A percentile compares a stretch with the other conserved stretches of the same genome.
These are phyloP conservation scores for Tapera naevia DNA, from an alignment of 2,797 vertebrate genomes.

Conservation along the genomic window DNA sequence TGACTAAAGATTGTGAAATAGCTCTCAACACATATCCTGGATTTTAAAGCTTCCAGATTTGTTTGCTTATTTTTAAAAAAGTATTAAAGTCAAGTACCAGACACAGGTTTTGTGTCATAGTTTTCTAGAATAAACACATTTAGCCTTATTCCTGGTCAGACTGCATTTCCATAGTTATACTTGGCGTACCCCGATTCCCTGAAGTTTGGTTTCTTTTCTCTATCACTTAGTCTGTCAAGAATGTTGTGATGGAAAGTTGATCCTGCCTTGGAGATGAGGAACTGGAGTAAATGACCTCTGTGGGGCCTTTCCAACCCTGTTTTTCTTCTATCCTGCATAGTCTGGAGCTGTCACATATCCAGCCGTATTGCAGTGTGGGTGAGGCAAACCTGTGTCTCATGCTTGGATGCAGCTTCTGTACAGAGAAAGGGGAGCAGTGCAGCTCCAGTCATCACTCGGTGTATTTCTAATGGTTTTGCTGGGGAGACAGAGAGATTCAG, in stretches of 20 bases:
- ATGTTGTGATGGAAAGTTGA: neutral
- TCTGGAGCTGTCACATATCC: neutral
- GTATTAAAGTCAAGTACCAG: neutral
- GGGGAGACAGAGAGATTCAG: neutral
- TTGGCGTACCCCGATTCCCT: neutral
- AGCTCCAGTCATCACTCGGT: fast-evolving
- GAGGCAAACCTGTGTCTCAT: neutral
- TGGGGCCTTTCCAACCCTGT: neutral
- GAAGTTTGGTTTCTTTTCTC: neutral
- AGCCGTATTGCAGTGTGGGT: fast-evolving
- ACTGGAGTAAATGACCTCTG: neutral
- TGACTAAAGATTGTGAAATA: neutral
- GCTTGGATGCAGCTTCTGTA: neutral
- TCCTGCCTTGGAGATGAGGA: neutral
- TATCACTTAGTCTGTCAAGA: neutral
- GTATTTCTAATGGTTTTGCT: neutral
- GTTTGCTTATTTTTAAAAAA: neutral
- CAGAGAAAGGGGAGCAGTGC: neutral
- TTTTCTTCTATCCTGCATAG: neutral
- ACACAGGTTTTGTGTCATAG: neutral
- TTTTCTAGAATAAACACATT: neutral
- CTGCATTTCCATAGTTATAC: neutral
- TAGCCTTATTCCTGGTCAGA: neutral
- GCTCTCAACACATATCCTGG: neutral
- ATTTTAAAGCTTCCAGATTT: slow-evolving; percentile 24